Base-by-base conservation (phyloP, 2,888 invertebrate species). In the Incurvaria masculella region DNA sequence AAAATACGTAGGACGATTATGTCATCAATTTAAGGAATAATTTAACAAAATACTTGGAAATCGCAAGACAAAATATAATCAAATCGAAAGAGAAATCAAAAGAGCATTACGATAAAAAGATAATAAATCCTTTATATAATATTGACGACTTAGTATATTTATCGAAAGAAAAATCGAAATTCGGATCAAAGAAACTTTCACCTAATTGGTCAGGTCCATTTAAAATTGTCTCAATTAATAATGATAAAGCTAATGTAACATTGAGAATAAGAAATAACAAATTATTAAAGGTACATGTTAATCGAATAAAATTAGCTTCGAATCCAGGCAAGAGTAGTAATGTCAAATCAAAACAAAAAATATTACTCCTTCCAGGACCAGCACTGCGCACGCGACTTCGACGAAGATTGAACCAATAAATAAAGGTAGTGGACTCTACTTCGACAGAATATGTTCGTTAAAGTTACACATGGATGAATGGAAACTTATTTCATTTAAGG, bases 261-360 rank as follows among this genome's bases (percentile, higher is more conserved):
- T 39, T 55, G 14, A 17, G 46, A 45, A 40, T 49, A 21, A 51
- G 51, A 20, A 49, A 43, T 20, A 50, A 50, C 39, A 55, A 26
- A n/a, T n/a, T n/a, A n/a, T 33, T n/a, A 19, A 52, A 42, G 43
- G 48, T 51, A 23, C 52, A 54, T 39, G 42, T 49, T 26, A 46
- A 54, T 39, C 43, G 53, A 38, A 20, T 53, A 18, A 54, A 54
- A 51, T n/a, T n/a, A n/a, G n/a, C n/a, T n/a, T n/a, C n/a, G n/a
- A n/a, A n/a, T n/a, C n/a, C n/a, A n/a, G n/a, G n/a, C n/a, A n/a
- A n/a, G n/a, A n/a, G n/a, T n/a, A n/a, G n/a, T n/a, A 50, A 44
- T 20, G 50, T 50, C 33, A 54, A 21, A 6, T 8, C 23, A 23
- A 23, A 23, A 33, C 33, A 11, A 33, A 33, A 14, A 33, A 33